Evolutionary conservation across 2,888 invertebrate genomes (phyloP).

Genomic region (Arenicola marina): DNA sequence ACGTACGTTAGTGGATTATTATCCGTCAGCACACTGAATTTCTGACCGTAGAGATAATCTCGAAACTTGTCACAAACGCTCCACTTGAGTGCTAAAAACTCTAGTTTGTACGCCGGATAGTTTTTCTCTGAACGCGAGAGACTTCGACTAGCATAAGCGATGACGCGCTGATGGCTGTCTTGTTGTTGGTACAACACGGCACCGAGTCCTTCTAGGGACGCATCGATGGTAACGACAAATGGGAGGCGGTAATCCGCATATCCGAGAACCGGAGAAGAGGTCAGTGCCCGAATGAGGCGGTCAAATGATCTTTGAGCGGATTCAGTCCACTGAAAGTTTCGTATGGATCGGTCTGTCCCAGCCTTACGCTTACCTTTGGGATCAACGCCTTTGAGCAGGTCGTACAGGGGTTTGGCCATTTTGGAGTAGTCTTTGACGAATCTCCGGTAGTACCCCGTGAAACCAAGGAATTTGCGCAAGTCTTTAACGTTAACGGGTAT

Average conservation of each 20-base stretch:
- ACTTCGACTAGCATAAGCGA: slow-evolving; percentile 21
- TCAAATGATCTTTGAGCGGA: slow-evolving; percentile 18
- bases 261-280: slow-evolving; percentile 18
- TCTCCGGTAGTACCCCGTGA: slow-evolving; percentile 3
- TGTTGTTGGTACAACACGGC: slow-evolving; percentile 28
- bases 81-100: slow-evolving; percentile 7
- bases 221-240: slow-evolving; percentile 27
- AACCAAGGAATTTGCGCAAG: slow-evolving; percentile 6
- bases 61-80: not conserved
- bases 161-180: slow-evolving; percentile 6
- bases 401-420: slow-evolving; percentile 10
- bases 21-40: not conserved
- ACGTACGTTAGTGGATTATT: not conserved
- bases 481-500: not conserved
- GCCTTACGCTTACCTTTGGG: slow-evolving; percentile 4
- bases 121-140: slow-evolving; percentile 10
- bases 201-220: slow-evolving; percentile 18
- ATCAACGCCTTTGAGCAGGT: not conserved
- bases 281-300: slow-evolving; percentile 5
- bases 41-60: not conserved
- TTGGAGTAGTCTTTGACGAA: slow-evolving; percentile 10
- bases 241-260: slow-evolving; percentile 19
- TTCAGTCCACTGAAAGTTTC: slow-evolving; percentile 10
- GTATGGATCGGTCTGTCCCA: not conserved
- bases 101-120: slow-evolving; percentile 19